phyloP scores from a whole-genome alignment of 2,113 vertebrate genomes.

The Odontesthes bonariensis region DNA sequence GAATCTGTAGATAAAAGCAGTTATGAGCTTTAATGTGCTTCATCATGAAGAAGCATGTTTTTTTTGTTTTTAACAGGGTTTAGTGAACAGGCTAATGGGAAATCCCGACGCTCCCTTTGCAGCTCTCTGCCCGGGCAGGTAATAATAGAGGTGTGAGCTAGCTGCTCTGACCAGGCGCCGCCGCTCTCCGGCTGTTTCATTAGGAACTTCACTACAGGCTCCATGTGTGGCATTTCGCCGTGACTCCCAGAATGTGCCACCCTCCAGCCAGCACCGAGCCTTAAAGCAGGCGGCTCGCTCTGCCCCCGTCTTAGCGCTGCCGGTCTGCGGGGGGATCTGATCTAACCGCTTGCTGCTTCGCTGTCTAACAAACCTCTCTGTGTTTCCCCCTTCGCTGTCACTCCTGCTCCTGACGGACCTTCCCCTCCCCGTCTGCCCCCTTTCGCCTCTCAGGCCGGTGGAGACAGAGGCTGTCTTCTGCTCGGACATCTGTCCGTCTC shows the following conservation, averaged over 20 bases:
- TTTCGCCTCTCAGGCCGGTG: slow-evolving; percentile 37
- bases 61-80: too few relatives aligned
- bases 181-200: slow-evolving; percentile 51
- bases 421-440: slow-evolving; percentile 11
- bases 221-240: slow-evolving; percentile 77
- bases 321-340: slow-evolving; percentile 22
- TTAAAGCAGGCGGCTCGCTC: slow-evolving; percentile 59
- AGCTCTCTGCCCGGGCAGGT: slow-evolving; percentile 19
- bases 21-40: too few relatives aligned
- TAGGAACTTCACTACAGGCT: slow-evolving; percentile 45
- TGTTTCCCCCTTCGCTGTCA: slow-evolving; percentile 31
- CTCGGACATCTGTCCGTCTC: slow-evolving; percentile 70
- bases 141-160: slow-evolving; percentile 56
- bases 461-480: slow-evolving; percentile 54
- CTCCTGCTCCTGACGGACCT: slow-evolving; percentile 33
- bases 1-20: too few relatives aligned
- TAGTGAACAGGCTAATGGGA: too few relatives aligned
- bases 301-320: neutral
- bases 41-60: too few relatives aligned
- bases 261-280: slow-evolving; percentile 37
- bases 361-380: slow-evolving; percentile 61
- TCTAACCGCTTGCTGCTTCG: slow-evolving; percentile 32
- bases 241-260: slow-evolving; percentile 76
- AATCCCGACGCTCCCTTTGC: slow-evolving; percentile 6
- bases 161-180: slow-evolving; percentile 30